Evolutionary conservation across 2,888 invertebrate species (phyloP), one percentile per base, ranked within the genome.

Genomic region (Serripes groenlandicus): DNA sequence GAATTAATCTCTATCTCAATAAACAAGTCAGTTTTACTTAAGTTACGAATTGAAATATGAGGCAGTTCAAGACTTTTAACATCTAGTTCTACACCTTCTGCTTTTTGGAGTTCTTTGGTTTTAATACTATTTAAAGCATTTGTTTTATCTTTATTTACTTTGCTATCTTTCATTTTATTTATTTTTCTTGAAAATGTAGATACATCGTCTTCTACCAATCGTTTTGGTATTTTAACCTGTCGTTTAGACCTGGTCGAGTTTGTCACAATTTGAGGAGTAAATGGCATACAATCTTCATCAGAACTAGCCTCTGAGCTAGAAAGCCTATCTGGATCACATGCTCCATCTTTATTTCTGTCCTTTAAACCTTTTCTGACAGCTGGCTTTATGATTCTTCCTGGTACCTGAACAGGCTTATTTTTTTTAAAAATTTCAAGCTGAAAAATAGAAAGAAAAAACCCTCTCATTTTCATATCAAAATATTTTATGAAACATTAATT

Each of bases 1-100:
- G 64, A 26, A 32, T 75, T 56, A 21, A 80, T 58, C 32, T 70
- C 37, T 15, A 80, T 30, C 28, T 80, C 80, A 42, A 80, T 56
- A 26, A 64, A 30, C 23, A 80, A 66, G 37, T 75, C 35, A 3
- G 71, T 32, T 18, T 75, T 56, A 58, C 23, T 52, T 21, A 71
- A 11, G 11, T 58, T 34, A 56, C 34, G 26, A 34, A 56, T 35
- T 3, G 71, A 32, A 23, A 71, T 35, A 21, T 9, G 11, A 0
- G 71, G 71, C 7, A 71, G 56, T 56, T 54, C 23, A 0, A 71
- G 23, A 35, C 7, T 23, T 35, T 34, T 66, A 3, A 11, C 11
- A 4, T 66, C 37, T 35, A 5, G 35, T 21, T 66, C 66, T 11
- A 11, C 1, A 26, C 3, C 23, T 56, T 2, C 23, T n/a, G n/a